Base-by-base conservation (phyloP, 2,888 invertebrate genomes). In the Noctua comes region DNA sequence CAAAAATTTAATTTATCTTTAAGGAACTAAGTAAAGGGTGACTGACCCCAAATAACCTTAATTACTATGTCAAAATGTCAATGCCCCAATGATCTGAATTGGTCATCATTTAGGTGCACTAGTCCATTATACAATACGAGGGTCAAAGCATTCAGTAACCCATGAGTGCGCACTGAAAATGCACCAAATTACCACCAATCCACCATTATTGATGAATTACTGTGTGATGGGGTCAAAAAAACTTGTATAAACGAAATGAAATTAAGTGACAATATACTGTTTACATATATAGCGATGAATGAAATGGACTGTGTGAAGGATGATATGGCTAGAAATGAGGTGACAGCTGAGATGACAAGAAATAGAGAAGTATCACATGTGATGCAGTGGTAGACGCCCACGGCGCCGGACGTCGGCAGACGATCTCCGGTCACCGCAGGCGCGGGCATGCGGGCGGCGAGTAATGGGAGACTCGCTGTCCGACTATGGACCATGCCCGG, bases 161-260 rank as follows among this genome's bases (percentile, higher is more conserved):
- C 80, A 62, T 80, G 72, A 83, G 54, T 70, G 83, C n/a, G 10
- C 76, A 70, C 65, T 70, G 69, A 76, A 83, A 83, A 83, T 83
- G 66, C 27, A 48, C 40, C 54, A 80, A 70, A 74, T 82, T 82
- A 43, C 83, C 74, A 82, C 77, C 36, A 54, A 70, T 70, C 54
- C 16, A 27, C 57, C 36, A 46, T 79, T 83, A 80, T 73, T 73
- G 16, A 16, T n/a, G n/a, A 27, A 68, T 64, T 64, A 57, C 57
- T 79, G 82, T 68, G 78, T 59, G 59, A 18, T 51, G 51, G 57
- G 79, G 16, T 72, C 74, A 74, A 66, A 73, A 3, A 68, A 70
- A 54, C 69, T 66, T 68, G 11, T 71, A 3, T n/a, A 64, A 64
- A 36, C 36, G 21, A 64, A 36, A 18, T 7, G 2, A 59, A 59